These are phyloP conservation scores for Cheilosia grossa DNA, from an alignment of 2,888 invertebrate genomes.

Conservation along the genomic window DNA sequence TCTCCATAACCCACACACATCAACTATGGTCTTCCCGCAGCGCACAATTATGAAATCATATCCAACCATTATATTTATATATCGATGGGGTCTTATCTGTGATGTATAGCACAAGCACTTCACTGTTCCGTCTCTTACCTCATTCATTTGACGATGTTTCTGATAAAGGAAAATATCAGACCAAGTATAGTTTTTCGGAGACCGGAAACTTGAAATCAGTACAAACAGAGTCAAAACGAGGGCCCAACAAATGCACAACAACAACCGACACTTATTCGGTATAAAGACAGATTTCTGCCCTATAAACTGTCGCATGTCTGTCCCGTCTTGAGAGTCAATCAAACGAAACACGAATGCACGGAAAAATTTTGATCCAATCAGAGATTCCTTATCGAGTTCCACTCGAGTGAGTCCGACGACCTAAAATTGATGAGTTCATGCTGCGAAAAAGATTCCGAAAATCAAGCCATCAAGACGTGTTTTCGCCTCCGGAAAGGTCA, in stretches of 20 bases:
- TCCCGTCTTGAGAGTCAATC: conserved; percentile 8
- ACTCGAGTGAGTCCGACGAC: conserved; percentile 20
- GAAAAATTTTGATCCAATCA: conserved; percentile 14
- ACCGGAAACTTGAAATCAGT: conserved; percentile 50
- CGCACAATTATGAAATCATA: conserved; percentile 11
- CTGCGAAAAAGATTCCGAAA: conserved; percentile 30
- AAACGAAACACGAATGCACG: background rate
- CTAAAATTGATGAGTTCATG: conserved; percentile 19
- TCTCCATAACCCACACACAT: background rate
- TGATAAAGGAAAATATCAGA: conserved; percentile 4
- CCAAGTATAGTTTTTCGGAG: conserved; percentile 18
- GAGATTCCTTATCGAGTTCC: conserved; percentile 30
- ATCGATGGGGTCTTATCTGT: conserved; percentile 24
- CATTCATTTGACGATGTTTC: conserved; percentile 12
- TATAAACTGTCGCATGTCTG: conserved; percentile 1
- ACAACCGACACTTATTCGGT: background rate
- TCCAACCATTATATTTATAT: conserved; percentile 14
- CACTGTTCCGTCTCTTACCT: conserved; percentile 6
- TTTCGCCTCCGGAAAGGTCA: conserved; percentile 30
- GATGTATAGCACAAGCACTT: conserved; percentile 15
- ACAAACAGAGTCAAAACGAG: background rate
- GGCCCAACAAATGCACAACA: background rate
- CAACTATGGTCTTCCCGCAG: background rate
- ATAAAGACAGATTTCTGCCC: too few species aligned
- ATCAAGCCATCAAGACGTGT: background rate